phyloP scores from a whole-genome alignment of 2,797 vertebrate species.

The Hafferia zeledoni region DNA sequence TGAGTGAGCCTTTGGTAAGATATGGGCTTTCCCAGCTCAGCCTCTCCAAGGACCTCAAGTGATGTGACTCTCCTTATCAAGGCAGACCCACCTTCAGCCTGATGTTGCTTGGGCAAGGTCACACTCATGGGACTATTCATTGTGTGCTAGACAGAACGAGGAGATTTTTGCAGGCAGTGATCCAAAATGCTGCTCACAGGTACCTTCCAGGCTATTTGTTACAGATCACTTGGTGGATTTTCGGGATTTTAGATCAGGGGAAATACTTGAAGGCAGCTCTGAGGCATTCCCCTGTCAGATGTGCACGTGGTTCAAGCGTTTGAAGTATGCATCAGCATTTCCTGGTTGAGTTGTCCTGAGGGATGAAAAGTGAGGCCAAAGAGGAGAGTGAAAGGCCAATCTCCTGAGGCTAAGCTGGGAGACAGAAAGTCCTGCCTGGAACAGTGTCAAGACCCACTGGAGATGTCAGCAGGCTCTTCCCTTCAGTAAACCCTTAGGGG shows the following conservation, averaged over 20 bases:
- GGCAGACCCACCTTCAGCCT: not conserved
- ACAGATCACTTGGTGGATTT: not conserved
- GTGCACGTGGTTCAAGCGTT: not conserved
- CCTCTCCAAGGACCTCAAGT: not conserved
- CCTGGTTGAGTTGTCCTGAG: not conserved
- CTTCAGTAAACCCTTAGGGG: slow-evolving; percentile 51
- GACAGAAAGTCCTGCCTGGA: not conserved
- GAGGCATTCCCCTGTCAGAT: not conserved
- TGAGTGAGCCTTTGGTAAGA: rapidly evolving
- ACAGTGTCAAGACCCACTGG: not conserved
- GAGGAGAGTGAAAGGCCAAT: not conserved
- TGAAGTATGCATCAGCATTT: not conserved
- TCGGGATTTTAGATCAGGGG: not conserved
- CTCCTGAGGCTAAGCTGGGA: not conserved
- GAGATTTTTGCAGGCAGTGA: not conserved
- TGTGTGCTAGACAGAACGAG: not conserved
- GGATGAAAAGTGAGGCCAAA: not conserved
- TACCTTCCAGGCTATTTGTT: not conserved
- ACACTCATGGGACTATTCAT: rapidly evolving
- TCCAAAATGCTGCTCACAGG: not conserved
- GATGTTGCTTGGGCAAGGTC: rapidly evolving
- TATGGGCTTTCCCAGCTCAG: not conserved
- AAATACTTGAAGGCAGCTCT: not conserved
- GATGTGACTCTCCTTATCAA: not conserved
- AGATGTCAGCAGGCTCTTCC: slow-evolving; percentile 45